Percentiles rank a stretch among this genome's conserved stretches.
Conservation (phyloP, 2,888 invertebrate genomes). For the Epinotia demarniana region DNA sequence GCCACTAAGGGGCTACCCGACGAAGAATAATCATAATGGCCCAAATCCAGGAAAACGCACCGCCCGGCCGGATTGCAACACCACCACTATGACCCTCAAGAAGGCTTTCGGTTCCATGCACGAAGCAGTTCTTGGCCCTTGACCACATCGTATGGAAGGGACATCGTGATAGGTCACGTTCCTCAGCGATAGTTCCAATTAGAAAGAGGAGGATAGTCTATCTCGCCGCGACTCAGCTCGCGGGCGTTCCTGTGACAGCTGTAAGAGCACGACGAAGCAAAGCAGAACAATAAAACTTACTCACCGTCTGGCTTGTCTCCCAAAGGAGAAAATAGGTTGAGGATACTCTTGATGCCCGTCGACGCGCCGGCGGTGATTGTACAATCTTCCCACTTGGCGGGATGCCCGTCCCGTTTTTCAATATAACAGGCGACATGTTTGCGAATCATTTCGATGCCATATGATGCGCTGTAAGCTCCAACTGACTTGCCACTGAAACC, state of each 20-base stretch:
- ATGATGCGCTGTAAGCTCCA: conserved; percentile 95
- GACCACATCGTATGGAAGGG: too few species aligned
- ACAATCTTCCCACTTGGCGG: conserved; percentile 90
- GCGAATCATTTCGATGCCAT: conserved; percentile 95
- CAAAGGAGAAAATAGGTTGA: conserved; percentile 76
- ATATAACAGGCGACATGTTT: conserved; percentile 95
- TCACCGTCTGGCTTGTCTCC: not conserved
- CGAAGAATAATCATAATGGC: too few species aligned
- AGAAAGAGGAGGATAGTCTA: too few species aligned
- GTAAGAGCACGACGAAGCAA: not conserved
- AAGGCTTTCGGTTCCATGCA: too few species aligned
- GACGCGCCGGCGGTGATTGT: conserved; percentile 94
- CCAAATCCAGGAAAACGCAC: too few species aligned
- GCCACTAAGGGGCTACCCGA: too few species aligned
- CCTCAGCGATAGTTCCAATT: too few species aligned
- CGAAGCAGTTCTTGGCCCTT: not conserved
- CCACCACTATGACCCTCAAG: too few species aligned
- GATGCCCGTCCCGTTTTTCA: conserved; percentile 90
- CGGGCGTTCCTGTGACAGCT: too few species aligned
- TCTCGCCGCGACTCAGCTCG: too few species aligned
- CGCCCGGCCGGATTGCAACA: too few species aligned
- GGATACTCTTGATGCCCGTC: conserved; percentile 94
- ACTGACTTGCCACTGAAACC: conserved; percentile 89
- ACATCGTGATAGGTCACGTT: too few species aligned
- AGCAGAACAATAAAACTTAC: not conserved